phyloP scores from a whole-genome alignment of 92 coral and sea anemone genomes.

The Phenganax subtilis region DNA sequence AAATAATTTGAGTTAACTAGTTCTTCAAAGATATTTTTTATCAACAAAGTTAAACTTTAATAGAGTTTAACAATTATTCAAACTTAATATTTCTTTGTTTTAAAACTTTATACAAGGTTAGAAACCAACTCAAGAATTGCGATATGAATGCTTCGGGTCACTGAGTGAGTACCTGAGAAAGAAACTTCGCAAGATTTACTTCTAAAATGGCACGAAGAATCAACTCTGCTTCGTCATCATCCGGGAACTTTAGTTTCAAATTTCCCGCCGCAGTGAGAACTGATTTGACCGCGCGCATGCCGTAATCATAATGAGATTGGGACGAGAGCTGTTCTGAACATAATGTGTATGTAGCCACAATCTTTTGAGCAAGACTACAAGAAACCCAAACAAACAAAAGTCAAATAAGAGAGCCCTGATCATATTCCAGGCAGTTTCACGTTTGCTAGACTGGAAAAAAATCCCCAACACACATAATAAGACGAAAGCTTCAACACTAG shows the following conservation, averaged over 20 bases:
- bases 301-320: slow-evolving; percentile 98
- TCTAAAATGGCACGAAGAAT: slow-evolving; percentile 93
- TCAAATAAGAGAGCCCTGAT: neutral
- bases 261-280: slow-evolving; percentile 97
- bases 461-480: no score
- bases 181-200: slow-evolving; percentile 94
- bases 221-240: slow-evolving; percentile 88
- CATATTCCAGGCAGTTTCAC: neutral
- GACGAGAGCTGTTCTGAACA: slow-evolving; percentile 99
- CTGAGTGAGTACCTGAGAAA: slow-evolving; percentile 65
- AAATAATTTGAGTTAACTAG: neutral
- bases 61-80: no score
- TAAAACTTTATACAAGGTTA: no score
- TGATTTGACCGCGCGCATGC: slow-evolving; percentile 98
- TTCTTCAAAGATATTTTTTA: neutral
- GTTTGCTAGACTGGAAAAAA: no score
- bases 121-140: no score
- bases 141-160: no score
- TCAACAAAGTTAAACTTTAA: no score
- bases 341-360: slow-evolving; percentile 87
- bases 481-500: no score
- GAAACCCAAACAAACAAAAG: neutral
- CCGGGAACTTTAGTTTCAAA: slow-evolving; percentile 87
- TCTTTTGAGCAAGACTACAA: slow-evolving; percentile 90
- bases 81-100: no score